Evolutionary conservation across 2,113 vertebrate species (phyloP).

Genomic region (Puffinus mauretanicus): DNA sequence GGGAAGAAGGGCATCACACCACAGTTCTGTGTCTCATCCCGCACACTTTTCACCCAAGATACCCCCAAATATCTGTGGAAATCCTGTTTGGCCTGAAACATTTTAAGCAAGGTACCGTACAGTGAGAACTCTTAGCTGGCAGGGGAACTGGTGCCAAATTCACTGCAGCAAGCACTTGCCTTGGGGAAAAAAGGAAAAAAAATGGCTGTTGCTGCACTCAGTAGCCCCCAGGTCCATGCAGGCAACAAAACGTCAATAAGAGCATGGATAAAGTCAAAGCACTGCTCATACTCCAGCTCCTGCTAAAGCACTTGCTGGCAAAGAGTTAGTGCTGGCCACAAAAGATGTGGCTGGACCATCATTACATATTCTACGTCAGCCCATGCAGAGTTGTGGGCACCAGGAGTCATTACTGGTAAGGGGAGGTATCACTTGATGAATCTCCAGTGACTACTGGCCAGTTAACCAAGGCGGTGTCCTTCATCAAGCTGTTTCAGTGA

Average conservation of each 20-base stretch:
- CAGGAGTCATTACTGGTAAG: not conserved
- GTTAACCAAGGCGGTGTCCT: not conserved
- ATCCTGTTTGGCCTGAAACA: not conserved
- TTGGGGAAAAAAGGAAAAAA: not conserved
- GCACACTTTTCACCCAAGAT: not conserved
- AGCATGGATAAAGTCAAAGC: not conserved
- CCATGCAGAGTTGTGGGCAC: not conserved
- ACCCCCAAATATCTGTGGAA: not conserved
- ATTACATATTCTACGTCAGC: not conserved
- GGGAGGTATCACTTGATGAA: not conserved
- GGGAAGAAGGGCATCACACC: not conserved
- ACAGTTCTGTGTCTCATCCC: not conserved
- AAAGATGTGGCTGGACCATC: not conserved
- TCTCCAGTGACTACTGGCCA: not conserved
- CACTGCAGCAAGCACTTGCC: not conserved
- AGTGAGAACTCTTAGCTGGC: not conserved
- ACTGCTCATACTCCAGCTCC: not conserved
- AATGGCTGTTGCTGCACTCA: not conserved
- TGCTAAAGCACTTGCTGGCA: not conserved
- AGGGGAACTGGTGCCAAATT: not conserved
- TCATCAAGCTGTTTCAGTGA: not conserved
- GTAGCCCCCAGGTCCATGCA: not conserved
- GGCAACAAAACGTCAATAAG: not conserved
- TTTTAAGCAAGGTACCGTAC: not conserved
- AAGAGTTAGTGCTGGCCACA: not conserved